Percentiles rank a stretch among this genome's conserved stretches.
These are phyloP conservation scores for Morpho achilles DNA, from an alignment of 2,888 invertebrate genomes.

Conservation along the genomic window DNA sequence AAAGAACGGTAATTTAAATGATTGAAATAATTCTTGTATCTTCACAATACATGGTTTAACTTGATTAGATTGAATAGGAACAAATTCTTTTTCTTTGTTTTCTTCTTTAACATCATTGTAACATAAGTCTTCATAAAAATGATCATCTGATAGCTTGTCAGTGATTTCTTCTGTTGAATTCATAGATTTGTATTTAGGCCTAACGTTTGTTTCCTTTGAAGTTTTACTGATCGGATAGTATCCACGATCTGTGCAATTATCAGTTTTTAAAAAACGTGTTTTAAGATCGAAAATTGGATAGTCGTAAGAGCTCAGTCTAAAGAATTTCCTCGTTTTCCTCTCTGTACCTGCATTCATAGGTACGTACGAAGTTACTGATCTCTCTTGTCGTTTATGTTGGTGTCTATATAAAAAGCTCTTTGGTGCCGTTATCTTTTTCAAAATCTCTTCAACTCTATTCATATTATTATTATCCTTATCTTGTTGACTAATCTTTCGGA, in stretches of 20 bases:
- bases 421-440: slow-evolving; percentile 59
- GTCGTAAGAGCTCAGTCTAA: slow-evolving; percentile 63
- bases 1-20: slow-evolving; percentile 64
- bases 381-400: slow-evolving; percentile 43
- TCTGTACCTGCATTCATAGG: slow-evolving; percentile 59
- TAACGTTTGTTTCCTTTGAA: slow-evolving; percentile 46
- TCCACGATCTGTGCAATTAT: slow-evolving; percentile 54
- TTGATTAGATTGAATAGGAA: slow-evolving; percentile 22
- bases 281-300: slow-evolving; percentile 61
- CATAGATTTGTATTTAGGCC: slow-evolving; percentile 57
- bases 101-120: slow-evolving; percentile 50
- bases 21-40: slow-evolving; percentile 63
- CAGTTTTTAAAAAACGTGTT: slow-evolving; percentile 50
- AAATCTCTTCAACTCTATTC: slow-evolving; percentile 56
- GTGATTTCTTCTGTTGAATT: slow-evolving; percentile 47
- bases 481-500: slow-evolving; percentile 37
- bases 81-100: slow-evolving; percentile 29
- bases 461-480: slow-evolving; percentile 32
- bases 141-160: slow-evolving; percentile 56
- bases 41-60: slow-evolving; percentile 57
- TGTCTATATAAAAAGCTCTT: slow-evolving; percentile 72
- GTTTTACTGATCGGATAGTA: slow-evolving; percentile 63
- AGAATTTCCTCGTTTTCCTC: slow-evolving; percentile 51
- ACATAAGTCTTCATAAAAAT: slow-evolving; percentile 68
- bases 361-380: slow-evolving; percentile 55